Evolutionary conservation across 2,888 invertebrate species (phyloP).

Genomic region (Nemapogon koenigi): DNA sequence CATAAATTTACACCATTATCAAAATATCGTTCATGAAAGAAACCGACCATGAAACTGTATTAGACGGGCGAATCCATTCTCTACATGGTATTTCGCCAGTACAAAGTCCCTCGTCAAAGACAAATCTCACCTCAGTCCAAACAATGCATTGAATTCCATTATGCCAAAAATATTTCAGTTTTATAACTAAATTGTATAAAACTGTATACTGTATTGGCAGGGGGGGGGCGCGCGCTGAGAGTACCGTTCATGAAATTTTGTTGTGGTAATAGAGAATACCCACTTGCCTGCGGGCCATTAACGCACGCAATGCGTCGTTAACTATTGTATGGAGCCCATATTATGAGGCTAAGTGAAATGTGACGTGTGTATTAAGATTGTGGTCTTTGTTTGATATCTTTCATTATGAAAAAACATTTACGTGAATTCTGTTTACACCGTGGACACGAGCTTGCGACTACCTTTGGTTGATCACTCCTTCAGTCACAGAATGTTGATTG

Average conservation of each 20-base stretch:
- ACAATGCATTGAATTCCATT: too few relatives aligned
- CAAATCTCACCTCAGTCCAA: too few relatives aligned
- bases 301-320: constrained; percentile 43
- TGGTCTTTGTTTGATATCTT: too few relatives aligned
- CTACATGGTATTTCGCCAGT: constrained; percentile 7
- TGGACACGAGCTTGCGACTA: too few relatives aligned
- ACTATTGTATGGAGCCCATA: neutral
- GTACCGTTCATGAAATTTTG: neutral
- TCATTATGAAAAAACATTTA: too few relatives aligned
- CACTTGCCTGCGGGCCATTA: constrained; percentile 39
- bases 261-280: neutral
- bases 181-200: neutral
- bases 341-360: neutral
- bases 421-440: too few relatives aligned
- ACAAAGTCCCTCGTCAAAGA: too few relatives aligned
- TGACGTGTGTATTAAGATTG: neutral
- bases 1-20: constrained; percentile 60
- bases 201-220: neutral
- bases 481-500: too few relatives aligned
- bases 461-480: too few relatives aligned
- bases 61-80: constrained; percentile 16
- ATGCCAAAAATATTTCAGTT: too few relatives aligned
- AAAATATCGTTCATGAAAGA: constrained; percentile 56
- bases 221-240: neutral
- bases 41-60: constrained; percentile 43